phyloP scores from a whole-genome alignment of 2,113 vertebrate species.

The Ameiurus melas region DNA sequence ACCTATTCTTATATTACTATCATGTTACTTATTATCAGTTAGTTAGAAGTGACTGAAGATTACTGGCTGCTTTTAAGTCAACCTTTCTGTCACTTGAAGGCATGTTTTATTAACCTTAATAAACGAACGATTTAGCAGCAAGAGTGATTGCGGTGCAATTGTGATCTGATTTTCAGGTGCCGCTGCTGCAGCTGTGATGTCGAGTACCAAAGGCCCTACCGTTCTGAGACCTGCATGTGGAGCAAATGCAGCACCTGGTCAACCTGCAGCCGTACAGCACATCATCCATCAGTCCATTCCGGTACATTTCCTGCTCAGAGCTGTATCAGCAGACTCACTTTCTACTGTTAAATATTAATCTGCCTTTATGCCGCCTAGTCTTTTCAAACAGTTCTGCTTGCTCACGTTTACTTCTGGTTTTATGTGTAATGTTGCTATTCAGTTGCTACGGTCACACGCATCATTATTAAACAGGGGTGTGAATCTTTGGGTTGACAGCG shows the following conservation, averaged over 20 bases:
- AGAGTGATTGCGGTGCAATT: neutral
- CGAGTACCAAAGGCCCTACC: slow-evolving; percentile 91
- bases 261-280: slow-evolving; percentile 89
- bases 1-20: too few relatives aligned
- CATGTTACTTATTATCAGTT: neutral
- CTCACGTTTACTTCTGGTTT: neutral
- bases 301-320: slow-evolving; percentile 68
- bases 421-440: neutral
- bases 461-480: too few relatives aligned
- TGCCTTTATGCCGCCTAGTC: neutral
- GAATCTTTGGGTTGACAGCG: too few relatives aligned
- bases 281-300: slow-evolving; percentile 94
- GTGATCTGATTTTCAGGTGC: slow-evolving; percentile 75
- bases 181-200: slow-evolving; percentile 95
- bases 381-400: neutral
- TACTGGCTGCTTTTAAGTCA: neutral
- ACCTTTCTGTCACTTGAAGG: too few relatives aligned
- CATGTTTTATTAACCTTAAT: neutral
- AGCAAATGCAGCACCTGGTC: slow-evolving; percentile 80
- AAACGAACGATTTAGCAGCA: neutral
- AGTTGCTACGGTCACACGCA: neutral
- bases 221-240: slow-evolving; percentile 89
- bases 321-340: neutral
- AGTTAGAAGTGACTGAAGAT: neutral
- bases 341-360: neutral